Evolutionary conservation across 2,113 vertebrate genomes (phyloP).

Genomic region (Lichenostomus cassidix): DNA sequence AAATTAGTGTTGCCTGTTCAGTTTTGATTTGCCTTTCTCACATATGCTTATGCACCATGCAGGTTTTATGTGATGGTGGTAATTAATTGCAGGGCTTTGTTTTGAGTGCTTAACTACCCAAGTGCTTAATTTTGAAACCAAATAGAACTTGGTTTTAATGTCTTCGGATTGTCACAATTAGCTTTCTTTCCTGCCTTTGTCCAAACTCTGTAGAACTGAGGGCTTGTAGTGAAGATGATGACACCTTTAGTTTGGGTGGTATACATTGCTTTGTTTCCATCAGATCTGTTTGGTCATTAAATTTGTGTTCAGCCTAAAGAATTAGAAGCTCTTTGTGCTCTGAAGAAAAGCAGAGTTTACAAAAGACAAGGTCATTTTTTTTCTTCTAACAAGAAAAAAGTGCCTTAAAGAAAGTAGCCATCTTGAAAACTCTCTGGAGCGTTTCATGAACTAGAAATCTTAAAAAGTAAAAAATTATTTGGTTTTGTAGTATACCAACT

Average conservation of each 20-base stretch:
- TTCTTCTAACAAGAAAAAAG: neutral
- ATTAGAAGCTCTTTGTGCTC: neutral
- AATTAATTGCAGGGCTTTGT: slow-evolving; percentile 28
- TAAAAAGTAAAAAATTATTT: neutral
- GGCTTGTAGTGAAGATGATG: neutral
- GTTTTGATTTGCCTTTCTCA: slow-evolving; percentile 23
- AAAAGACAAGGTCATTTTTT: neutral
- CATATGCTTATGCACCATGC: neutral
- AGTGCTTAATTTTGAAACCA: neutral
- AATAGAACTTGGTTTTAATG: neutral
- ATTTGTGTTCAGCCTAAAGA: neutral
- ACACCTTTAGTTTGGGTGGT: neutral
- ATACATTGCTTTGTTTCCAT: neutral
- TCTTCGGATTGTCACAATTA: neutral
- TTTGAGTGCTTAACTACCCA: neutral
- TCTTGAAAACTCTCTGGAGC: neutral
- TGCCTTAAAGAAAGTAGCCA: neutral
- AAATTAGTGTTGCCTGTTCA: neutral
- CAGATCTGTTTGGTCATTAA: neutral
- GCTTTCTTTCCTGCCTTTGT: neutral
- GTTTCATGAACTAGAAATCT: neutral
- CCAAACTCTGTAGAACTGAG: neutral
- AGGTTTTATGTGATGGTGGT: slow-evolving; percentile 2
- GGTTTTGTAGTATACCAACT: neutral
- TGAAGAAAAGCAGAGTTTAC: neutral